phyloP scores from a whole-genome alignment of 2,888 invertebrate genomes.

The Troides aeacus region DNA sequence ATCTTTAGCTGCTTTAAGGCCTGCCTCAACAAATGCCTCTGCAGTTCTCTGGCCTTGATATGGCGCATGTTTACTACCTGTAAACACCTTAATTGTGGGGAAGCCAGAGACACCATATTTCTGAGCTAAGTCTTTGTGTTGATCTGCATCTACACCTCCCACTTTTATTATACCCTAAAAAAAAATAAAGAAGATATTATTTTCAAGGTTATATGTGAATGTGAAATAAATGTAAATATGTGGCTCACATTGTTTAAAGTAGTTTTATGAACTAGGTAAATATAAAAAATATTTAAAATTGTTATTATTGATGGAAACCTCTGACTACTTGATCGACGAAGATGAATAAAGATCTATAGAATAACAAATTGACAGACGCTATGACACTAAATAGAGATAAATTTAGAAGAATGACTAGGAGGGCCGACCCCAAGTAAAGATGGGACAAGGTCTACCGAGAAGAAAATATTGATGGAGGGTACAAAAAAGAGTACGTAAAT shows the following conservation, averaged over 20 bases:
- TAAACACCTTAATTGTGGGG: slow-evolving; percentile 98
- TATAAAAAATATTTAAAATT: background rate
- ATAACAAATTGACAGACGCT: no score
- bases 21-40: slow-evolving; percentile 91
- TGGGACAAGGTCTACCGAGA: no score
- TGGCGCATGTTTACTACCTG: slow-evolving; percentile 90
- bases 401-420: no score
- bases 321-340: no score
- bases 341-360: no score
- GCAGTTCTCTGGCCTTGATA: slow-evolving; percentile 93
- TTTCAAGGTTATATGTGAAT: no score
- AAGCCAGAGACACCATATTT: slow-evolving; percentile 93
- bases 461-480: no score
- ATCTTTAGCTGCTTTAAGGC: slow-evolving; percentile 86
- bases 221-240: no score
- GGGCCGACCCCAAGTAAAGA: no score
- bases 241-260: background rate
- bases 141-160: slow-evolving; percentile 95
- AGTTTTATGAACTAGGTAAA: background rate
- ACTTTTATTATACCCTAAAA: slow-evolving; percentile 93
- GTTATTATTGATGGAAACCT: background rate
- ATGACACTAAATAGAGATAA: no score
- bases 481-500: no score
- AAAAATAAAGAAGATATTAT: slow-evolving; percentile 10
- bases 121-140: slow-evolving; percentile 88